Base-by-base conservation (phyloP, 1,140 invertebrate genomes). In the Eumaeus atala region DNA sequence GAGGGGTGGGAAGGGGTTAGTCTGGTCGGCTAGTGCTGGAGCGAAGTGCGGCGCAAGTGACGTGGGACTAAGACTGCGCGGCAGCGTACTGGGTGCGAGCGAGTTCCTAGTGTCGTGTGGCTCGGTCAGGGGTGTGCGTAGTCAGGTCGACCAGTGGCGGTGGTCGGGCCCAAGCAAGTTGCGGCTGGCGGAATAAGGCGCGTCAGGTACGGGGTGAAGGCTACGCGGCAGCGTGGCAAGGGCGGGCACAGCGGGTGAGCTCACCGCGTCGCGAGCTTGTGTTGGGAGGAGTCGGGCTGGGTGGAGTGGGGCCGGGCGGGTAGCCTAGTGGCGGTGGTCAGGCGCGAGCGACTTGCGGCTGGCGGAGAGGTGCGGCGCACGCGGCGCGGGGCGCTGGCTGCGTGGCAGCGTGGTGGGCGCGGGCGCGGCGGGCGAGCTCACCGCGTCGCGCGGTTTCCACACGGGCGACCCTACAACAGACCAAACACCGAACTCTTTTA, bases 401-500 rank as follows among this genome's bases (percentile, higher is more conserved):
- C 87, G 84, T 58, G 87, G 87, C 68, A 88, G 76, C 64, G 87
- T 88, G 66, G 84, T 87, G 59, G 84, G 79, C 66, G 74, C 72
- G 54, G 66, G 64, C 49, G 59, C 62, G 37, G 54, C 60, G 53
- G 58, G 67, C 62, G 64, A 57, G 18, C 42, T 51, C 73, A 86
- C 81, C 89, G 89, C 90, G 88, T 95, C 93, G 89, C 94, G 91
- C 89, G 94, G 94, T 92, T 96, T 96, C 95, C 95, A 96, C 84
- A 96, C 92, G 79, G 95, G 95, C 79, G 95, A 96, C 85, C 94
- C 93, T 92, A 92, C 89, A 92, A 92, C 89, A 91, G 88, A 89
- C 83, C 85, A 87, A 88, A 88, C 85, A 88, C 85, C 84, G 76
- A 88, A 88, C 87, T 87, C 85, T 88, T 88, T 85, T 75, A 72